Conservation (phyloP, 2,797 vertebrate genomes). For the Sphenodon punctatus region DNA sequence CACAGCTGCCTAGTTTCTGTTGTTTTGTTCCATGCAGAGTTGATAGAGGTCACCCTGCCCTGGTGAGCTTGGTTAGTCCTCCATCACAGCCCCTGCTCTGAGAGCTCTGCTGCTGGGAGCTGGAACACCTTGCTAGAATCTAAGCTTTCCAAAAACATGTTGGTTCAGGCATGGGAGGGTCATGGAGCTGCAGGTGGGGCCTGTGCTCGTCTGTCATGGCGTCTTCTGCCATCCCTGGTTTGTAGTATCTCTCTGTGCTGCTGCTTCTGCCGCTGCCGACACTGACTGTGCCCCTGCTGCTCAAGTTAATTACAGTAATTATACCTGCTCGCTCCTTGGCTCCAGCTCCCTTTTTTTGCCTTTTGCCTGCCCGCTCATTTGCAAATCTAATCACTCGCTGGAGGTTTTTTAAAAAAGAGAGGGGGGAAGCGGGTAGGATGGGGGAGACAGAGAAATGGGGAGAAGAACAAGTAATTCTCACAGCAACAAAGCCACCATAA, state of each 20-base stretch:
- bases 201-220: not conserved
- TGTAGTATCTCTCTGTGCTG: constrained; percentile 2
- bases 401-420: constrained; percentile 63
- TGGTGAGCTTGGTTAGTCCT: not conserved
- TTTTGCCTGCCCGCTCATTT: constrained; percentile 81
- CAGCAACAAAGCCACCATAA: not conserved
- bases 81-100: not conserved
- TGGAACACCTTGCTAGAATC: not conserved
- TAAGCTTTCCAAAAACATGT: rapidly evolving
- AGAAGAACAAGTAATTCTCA: constrained; percentile 34
- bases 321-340: constrained; percentile 76
- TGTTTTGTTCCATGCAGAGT: not conserved
- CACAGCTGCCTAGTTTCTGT: not conserved
- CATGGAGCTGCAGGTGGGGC: rapidly evolving
- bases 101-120: not conserved
- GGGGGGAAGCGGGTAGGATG: constrained; percentile 48
- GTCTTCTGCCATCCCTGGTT: constrained; percentile 36
- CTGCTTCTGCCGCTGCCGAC: not conserved
- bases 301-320: constrained; percentile 89
- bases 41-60: too few species aligned
- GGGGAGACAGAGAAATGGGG: constrained; percentile 44
- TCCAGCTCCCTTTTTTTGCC: constrained; percentile 77
- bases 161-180: rapidly evolving
- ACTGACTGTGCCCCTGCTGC: constrained; percentile 78
- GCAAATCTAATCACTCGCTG: constrained; percentile 76